A percentile compares a stretch with the other conserved stretches of the same genome.
These are phyloP conservation scores for Sturnira hondurensis DNA, from an alignment of 2,113 vertebrate genomes.

Conservation along the genomic window DNA sequence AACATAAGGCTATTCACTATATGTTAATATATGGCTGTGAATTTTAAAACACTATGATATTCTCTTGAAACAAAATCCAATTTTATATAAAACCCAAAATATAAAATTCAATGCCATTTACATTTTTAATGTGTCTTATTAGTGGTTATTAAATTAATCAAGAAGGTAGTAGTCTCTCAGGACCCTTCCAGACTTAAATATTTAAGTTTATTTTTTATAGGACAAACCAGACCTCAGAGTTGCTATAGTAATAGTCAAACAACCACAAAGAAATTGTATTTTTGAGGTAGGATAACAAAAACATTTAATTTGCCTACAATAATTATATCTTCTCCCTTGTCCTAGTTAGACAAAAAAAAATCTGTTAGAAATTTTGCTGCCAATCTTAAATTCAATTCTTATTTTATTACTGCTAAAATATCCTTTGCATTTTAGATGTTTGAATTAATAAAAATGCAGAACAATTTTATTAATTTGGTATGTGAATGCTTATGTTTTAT, in stretches of 20 bases:
- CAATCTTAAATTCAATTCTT: background rate
- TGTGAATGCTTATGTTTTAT: background rate
- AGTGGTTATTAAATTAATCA: background rate
- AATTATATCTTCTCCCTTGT: background rate
- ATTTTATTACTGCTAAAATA: background rate
- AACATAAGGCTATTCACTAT: background rate
- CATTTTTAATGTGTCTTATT: background rate
- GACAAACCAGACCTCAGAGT: background rate
- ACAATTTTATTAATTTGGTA: background rate
- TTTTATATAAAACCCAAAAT: background rate
- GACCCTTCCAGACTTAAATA: background rate
- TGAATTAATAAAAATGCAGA: background rate
- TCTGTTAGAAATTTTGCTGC: background rate
- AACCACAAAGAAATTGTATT: background rate
- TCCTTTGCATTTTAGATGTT: background rate
- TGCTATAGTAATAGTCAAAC: conserved; percentile 16
- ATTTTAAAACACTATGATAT: background rate
- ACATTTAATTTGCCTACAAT: background rate
- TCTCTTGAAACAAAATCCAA: background rate
- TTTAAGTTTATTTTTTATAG: conserved; percentile 32
- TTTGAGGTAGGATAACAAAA: background rate
- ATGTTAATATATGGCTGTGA: background rate
- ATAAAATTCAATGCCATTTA: background rate
- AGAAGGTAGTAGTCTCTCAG: background rate
- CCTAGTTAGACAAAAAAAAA: background rate